These are phyloP conservation scores for Plebejus anna DNA, from an alignment of 2,888 invertebrate genomes.

Conservation along the genomic window DNA sequence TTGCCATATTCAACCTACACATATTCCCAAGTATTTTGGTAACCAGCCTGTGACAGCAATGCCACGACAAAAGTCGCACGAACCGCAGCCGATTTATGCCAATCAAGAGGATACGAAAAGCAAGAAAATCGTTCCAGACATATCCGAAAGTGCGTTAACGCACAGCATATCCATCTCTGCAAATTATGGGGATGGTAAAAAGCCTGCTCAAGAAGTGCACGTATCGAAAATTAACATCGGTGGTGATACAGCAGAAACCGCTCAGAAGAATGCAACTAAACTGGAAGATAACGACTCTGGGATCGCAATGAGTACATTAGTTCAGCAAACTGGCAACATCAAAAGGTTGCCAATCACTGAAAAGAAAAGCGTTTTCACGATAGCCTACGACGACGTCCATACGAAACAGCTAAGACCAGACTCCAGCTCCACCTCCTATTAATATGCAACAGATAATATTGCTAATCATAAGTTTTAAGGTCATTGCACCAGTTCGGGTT, in stretches of 20 bases:
- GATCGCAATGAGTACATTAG: constrained; percentile 84
- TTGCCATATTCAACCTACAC: constrained; percentile 78
- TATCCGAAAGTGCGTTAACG: constrained; percentile 67
- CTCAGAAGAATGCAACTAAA: constrained; percentile 52
- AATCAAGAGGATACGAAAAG: constrained; percentile 69
- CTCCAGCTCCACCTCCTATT: constrained; percentile 86
- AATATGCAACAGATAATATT: constrained; percentile 32
- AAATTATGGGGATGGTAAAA: constrained; percentile 61
- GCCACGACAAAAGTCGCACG: constrained; percentile 54
- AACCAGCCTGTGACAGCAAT: constrained; percentile 69
- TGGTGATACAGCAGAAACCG: constrained; percentile 54
- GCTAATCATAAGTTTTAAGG: background rate
- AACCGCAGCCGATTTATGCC: constrained; percentile 72
- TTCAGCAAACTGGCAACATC: constrained; percentile 76
- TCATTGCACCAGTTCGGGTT: background rate
- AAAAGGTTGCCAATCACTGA: constrained; percentile 86
- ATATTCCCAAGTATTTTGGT: constrained; percentile 82
- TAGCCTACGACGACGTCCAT: constrained; percentile 94
- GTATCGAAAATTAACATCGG: constrained; percentile 78
- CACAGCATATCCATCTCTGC: constrained; percentile 72
- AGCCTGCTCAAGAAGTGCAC: constrained; percentile 73
- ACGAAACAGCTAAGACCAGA: constrained; percentile 90
- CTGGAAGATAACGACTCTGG: constrained; percentile 88
- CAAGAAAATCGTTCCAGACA: constrained; percentile 51
- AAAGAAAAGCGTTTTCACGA: constrained; percentile 95